These are phyloP conservation scores for Whitmania pigra DNA, from an alignment of 1,140 invertebrate genomes.

Conservation along the genomic window DNA sequence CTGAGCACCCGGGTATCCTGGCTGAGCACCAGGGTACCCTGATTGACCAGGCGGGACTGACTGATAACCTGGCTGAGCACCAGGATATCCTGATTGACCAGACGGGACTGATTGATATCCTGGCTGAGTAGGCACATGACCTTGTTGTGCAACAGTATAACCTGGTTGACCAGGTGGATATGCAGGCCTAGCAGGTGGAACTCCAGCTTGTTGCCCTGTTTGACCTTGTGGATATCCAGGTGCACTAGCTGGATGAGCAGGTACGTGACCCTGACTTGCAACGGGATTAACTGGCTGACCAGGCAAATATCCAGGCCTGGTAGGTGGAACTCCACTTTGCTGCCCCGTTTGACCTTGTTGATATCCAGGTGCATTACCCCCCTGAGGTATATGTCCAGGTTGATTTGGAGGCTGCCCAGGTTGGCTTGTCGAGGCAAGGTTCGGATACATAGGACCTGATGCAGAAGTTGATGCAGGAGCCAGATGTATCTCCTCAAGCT, in stretches of 20 bases:
- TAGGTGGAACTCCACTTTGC: neutral
- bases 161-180: neutral
- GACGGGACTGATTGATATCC: neutral
- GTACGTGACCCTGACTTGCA: no score
- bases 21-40: neutral
- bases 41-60: neutral
- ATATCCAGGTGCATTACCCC: no score
- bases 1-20: neutral
- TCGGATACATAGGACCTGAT: no score
- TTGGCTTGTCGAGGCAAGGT: no score
- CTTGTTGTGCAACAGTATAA: neutral
- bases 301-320: neutral
- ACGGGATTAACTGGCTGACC: neutral
- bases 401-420: no score
- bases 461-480: no score
- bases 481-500: no score
- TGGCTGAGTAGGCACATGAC: no score
- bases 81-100: neutral
- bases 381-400: no score
- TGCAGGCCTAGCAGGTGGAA: neutral
- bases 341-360: no score
- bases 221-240: no score
- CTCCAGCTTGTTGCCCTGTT: neutral
- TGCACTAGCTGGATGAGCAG: no score
- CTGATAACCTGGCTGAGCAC: neutral